Base-by-base conservation (phyloP, 2,888 invertebrate genomes). In the Drosophila longiperda region DNA sequence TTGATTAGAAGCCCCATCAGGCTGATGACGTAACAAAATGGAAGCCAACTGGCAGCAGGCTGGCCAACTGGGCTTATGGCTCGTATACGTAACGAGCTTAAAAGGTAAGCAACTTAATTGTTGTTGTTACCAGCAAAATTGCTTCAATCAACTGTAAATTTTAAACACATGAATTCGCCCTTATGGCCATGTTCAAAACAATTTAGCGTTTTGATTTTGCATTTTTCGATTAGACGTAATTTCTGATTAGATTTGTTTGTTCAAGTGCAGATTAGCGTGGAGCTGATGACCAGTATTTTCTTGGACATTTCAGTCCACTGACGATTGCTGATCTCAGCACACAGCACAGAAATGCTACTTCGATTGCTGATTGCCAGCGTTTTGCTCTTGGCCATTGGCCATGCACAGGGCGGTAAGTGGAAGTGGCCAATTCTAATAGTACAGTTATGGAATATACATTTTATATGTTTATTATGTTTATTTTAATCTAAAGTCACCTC, bases 211-310 rank as follows among this genome's bases (percentile, higher is more conserved):
- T 74, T 83, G 80, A 80, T 86, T 86, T 75, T 76, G 23, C 32
- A 34, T 50, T 62, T 49, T 55, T 4, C 62, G 90, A 90, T 86
- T 82, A 45, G 23, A 83, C 38, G 23, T 38, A 69, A 67, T 50
- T 17, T 48, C 74, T 72, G 86, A 86, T 86, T 80, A 86, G 89
- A 90, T 88, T 80, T 68, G 54, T 20, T 20, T 32, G 26, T 32
- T 15, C 9, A 50, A 5, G 58, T 5, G 4, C 9, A 36, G 79
- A 78, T 74, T 65, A 65, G 58, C 42, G 45, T 15, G 3, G 9
- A 23, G n/a, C 57, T 4, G 34, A 3, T 58, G 64, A 48, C 23
- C 42, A 48, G 11, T n/a, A 8, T 11, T 33, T 42, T 49, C 5
- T 48, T 17, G 53, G 40, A 38, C 29, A 6, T 45, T 66, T 86